Conservation (phyloP, 2,888 invertebrate species). For the Andrena minutula region DNA sequence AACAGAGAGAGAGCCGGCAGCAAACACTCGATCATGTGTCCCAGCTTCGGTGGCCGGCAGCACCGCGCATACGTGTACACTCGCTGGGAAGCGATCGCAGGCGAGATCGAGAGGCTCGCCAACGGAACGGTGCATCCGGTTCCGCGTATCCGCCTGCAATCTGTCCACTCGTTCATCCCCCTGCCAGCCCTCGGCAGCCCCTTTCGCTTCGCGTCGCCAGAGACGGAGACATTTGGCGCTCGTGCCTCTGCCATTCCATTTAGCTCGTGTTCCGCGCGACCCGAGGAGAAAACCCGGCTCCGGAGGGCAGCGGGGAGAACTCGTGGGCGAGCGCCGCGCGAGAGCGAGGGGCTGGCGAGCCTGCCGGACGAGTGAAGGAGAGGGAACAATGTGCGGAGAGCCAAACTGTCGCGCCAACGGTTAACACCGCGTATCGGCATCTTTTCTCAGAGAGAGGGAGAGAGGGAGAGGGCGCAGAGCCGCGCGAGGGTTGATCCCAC, state of each 20-base stretch:
- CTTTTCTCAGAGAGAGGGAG: neutral
- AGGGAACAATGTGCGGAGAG: slow-evolving; percentile 33
- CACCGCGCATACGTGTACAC: slow-evolving; percentile 1
- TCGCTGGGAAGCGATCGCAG: neutral
- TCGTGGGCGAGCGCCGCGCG: neutral
- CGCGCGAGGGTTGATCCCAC: slow-evolving; percentile 17
- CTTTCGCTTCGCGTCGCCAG: slow-evolving; percentile 44
- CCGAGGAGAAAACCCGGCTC: slow-evolving; percentile 10
- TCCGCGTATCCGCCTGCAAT: slow-evolving; percentile 66
- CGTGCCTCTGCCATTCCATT: slow-evolving; percentile 66
- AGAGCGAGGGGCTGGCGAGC: neutral
- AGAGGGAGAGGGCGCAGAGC: neutral
- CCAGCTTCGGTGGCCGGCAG: neutral
- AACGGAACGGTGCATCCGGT: slow-evolving; percentile 36
- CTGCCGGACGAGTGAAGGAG: slow-evolving; percentile 4
- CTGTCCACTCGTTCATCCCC: slow-evolving; percentile 64
- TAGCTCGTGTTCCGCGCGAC: slow-evolving; percentile 42
- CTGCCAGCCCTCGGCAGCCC: slow-evolving; percentile 7
- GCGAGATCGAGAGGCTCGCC: slow-evolving; percentile 31
- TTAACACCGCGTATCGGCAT: slow-evolving; percentile 16
- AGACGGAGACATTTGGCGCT: slow-evolving; percentile 74
- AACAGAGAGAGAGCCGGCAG: neutral
- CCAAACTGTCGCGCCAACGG: slow-evolving; percentile 63
- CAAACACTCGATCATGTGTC: neutral
- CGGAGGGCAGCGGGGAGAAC: neutral